Conservation (phyloP, 2,113 vertebrate genomes). For the Talpa occidentalis region DNA sequence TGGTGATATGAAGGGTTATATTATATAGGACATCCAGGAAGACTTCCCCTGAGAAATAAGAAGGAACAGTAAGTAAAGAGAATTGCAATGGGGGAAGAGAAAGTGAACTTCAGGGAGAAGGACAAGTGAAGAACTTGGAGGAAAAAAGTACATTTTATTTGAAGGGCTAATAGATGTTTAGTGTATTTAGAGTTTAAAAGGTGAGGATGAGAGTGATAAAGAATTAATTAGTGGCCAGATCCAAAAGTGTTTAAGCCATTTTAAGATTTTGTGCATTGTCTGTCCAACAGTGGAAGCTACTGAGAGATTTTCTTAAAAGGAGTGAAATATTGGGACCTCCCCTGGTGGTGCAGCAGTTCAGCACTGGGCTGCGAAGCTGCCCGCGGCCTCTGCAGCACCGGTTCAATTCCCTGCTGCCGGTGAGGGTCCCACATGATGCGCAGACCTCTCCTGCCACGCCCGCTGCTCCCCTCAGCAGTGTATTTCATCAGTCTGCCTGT, state of each 20-base stretch:
- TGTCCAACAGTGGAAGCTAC: not conserved
- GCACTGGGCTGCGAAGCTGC: too few species aligned
- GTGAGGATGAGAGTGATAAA: not conserved
- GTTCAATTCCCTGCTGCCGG: too few species aligned
- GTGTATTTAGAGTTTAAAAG: not conserved
- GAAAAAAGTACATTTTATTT: not conserved
- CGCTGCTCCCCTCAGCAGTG: too few species aligned
- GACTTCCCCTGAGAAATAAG: not conserved
- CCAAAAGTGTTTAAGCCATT: not conserved
- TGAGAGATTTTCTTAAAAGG: not conserved
- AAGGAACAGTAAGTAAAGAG: not conserved
- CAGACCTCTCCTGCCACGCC: too few species aligned
- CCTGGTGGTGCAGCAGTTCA: too few species aligned
- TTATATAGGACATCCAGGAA: not conserved
- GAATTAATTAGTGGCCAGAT: not conserved
- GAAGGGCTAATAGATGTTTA: not conserved
- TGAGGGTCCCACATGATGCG: too few species aligned
- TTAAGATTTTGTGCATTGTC: not conserved
- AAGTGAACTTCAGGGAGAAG: not conserved
- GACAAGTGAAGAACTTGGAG: not conserved
- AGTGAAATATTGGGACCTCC: not conserved
- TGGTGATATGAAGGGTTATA: not conserved
- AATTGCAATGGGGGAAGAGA: not conserved
- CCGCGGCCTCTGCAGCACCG: too few species aligned
- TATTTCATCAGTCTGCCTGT: too few species aligned